These are phyloP conservation scores for Odontesthes bonariensis DNA, from an alignment of 2,113 vertebrate genomes.

Conservation along the genomic window DNA sequence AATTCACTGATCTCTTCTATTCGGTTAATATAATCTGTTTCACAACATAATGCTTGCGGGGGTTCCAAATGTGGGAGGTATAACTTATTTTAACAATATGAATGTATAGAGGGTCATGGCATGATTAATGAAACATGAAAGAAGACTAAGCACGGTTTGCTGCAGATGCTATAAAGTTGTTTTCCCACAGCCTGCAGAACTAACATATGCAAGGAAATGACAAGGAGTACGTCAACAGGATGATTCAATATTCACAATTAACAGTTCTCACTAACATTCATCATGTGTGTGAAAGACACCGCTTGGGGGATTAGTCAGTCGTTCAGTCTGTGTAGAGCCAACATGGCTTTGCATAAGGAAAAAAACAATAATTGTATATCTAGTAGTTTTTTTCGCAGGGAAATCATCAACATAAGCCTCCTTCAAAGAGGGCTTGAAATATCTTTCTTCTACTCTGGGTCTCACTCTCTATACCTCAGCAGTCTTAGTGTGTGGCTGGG, in stretches of 20 bases:
- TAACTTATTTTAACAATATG: background rate
- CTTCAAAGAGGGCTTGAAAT: constrained; percentile 39
- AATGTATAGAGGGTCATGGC: background rate
- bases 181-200: background rate
- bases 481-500: background rate
- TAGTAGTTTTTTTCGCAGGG: constrained; percentile 2
- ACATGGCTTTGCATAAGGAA: background rate
- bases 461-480: background rate
- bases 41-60: background rate
- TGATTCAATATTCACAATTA: background rate
- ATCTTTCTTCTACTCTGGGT: background rate
- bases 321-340: background rate
- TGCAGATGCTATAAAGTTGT: background rate
- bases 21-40: too few species aligned
- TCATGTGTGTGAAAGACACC: background rate
- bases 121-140: background rate
- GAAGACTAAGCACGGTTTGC: background rate
- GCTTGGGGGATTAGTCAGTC: constrained; percentile 3
- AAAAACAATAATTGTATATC: background rate
- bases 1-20: too few species aligned
- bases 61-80: background rate
- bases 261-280: background rate
- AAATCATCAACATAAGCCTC: constrained; percentile 24
- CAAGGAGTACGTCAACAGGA: background rate
- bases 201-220: background rate